Base-by-base conservation (phyloP, 2,888 invertebrate genomes). In the Digitonthophagus gazella region DNA sequence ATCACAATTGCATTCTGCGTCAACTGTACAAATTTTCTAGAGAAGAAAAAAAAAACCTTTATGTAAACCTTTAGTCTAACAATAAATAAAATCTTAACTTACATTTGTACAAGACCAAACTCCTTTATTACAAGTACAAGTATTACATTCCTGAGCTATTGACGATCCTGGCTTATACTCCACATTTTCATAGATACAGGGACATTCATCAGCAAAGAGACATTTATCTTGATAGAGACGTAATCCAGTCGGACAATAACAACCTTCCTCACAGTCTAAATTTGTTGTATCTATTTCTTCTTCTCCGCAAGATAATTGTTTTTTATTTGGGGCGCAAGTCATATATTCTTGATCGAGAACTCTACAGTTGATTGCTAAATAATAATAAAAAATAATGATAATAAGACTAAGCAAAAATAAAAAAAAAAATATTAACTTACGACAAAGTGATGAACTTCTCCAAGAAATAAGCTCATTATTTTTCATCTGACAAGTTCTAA, bases 111-210 rank as follows among this genome's bases (percentile, higher is more conserved):
- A 95, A 6, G 86, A 83, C 94, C 94, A 94, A 75, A 86, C 87
- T 18, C 92, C 92, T 63, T 85, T 84, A 72, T 86, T 85, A 78
- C 93, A 93, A 15, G 84, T 83, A 75, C 95, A 95, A 19, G 87
- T 86, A 77, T 93, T 93, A 78, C 95, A 95, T 68, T 91, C 92
- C 78, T 91, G 89, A 70, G 88, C 87, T 81, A 93, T 90, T 67
- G 81, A 80, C 18, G 90, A 87, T 0, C 89, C 90, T 73, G 93
- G 91, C 0, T 85, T 83, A 78, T 91, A 94, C 78, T 91, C 91
- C 71, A 85, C 84, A 0, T 93, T 93, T 3, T 91, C 92, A 79
- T 93, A 93, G 80, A 92, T 91, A 78, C 95, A 95, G 0, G 64
- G 64, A 57, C 68, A 68, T 6, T 28, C 64, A 16, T 64, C 58